Percentiles rank a stretch among this genome's conserved stretches.
Conservation (phyloP, 2,797 vertebrate genomes). For the Tokudaia tokunoshimensis region DNA sequence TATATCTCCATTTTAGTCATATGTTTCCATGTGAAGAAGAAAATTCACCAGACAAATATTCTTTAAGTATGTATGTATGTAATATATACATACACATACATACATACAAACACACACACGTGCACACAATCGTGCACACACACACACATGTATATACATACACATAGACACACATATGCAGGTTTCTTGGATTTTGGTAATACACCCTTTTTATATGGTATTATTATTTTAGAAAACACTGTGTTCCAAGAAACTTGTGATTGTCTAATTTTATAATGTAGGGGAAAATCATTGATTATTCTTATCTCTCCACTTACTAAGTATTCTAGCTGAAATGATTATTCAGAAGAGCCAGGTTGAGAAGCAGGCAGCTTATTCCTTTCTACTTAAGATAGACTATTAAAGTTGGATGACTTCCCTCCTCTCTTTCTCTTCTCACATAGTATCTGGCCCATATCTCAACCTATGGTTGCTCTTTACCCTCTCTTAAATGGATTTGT, state of each 20-base stretch:
- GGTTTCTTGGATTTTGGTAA: not conserved
- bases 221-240: constrained; percentile 7
- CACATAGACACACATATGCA: not conserved
- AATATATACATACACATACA: not conserved
- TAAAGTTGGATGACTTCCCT: not conserved
- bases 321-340: not conserved
- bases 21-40: not conserved
- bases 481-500: not conserved
- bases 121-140: too few relatives aligned
- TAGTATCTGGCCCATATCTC: not conserved
- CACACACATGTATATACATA: too few relatives aligned
- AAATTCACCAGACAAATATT: not conserved
- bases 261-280: not conserved
- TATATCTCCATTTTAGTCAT: not conserved
- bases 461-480: not conserved
- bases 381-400: not conserved
- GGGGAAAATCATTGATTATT: constrained; percentile 3
- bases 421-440: not conserved
- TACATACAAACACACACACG: too few relatives aligned
- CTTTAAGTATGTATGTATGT: not conserved
- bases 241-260: not conserved
- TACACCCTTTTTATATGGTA: not conserved
- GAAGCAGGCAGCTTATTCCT: not conserved
- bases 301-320: not conserved
- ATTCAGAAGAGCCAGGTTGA: not conserved